Evolutionary conservation across 2,888 invertebrate species (phyloP).

Genomic region (Zygaena filipendulae): DNA sequence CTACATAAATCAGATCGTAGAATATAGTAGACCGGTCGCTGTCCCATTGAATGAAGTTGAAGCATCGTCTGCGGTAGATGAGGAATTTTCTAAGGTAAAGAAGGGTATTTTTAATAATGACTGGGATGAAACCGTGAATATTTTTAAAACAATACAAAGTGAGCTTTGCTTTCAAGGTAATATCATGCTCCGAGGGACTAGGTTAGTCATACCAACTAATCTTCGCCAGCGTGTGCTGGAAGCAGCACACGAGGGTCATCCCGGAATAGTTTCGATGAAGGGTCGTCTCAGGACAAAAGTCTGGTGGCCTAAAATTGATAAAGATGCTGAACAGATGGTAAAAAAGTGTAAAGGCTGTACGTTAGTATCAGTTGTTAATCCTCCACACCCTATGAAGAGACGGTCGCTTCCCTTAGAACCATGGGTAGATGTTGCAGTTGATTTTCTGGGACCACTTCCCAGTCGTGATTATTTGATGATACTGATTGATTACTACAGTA

Average conservation of each 20-base stretch:
- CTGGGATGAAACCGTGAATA: constrained; percentile 1
- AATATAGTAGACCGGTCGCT: not conserved
- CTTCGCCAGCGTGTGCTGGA: not conserved
- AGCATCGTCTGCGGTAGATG: not conserved
- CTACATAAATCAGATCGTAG: constrained; percentile 1
- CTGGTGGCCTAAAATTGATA: constrained; percentile 24
- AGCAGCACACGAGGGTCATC: constrained; percentile 24
- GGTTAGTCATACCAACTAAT: not conserved
- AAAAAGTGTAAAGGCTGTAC: constrained; percentile 14
- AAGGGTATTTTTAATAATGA: not conserved
- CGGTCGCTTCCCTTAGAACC: constrained; percentile 10
- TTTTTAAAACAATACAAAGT: constrained; percentile 10
- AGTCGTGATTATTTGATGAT: constrained; percentile 17
- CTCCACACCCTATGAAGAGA: constrained; percentile 9
- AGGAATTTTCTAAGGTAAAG: not conserved
- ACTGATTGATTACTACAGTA: constrained; percentile 18
- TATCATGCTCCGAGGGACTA: constrained; percentile 4
- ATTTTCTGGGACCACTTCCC: constrained; percentile 18
- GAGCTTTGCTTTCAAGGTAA: constrained; percentile 19
- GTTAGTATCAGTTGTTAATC: constrained; percentile 9
- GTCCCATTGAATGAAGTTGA: not conserved
- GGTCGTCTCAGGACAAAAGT: constrained; percentile 24
- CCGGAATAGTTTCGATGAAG: constrained; percentile 24
- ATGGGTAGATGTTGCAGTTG: constrained; percentile 17
- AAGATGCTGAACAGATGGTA: constrained; percentile 11